These are phyloP conservation scores for Platorchestia sp. DNA, from an alignment of 1,140 invertebrate species.

Conservation along the genomic window DNA sequence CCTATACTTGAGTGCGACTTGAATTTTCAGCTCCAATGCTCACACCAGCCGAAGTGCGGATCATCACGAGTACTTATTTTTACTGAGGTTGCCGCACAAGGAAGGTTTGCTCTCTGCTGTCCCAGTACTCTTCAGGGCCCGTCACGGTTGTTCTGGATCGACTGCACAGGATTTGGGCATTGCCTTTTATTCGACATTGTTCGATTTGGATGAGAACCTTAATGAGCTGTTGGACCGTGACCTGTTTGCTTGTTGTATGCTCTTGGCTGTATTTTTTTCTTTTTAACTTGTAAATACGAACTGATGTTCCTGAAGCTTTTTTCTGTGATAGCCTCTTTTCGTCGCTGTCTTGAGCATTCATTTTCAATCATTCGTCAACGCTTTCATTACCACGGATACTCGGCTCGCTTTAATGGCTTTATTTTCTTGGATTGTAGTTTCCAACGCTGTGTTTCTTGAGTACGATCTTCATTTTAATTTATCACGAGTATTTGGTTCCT, in stretches of 20 bases:
- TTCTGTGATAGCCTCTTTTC: slow-evolving; percentile 47
- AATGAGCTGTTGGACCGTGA: background rate
- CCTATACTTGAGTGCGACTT: background rate
- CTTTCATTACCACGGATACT: background rate
- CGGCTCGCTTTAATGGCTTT: background rate
- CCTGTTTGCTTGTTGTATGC: background rate
- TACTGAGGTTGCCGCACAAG: background rate
- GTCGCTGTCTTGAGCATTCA: background rate
- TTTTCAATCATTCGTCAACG: background rate
- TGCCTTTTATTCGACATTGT: background rate
- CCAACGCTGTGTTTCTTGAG: background rate
- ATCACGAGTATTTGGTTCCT: background rate
- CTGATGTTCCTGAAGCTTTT: slow-evolving; percentile 21
- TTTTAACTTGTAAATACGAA: slow-evolving; percentile 29
- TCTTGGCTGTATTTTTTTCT: slow-evolving; percentile 13
- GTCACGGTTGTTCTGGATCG: background rate
- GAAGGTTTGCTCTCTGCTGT: background rate
- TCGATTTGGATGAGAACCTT: background rate
- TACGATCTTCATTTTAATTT: background rate
- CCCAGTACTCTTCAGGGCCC: background rate
- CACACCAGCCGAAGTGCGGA: background rate
- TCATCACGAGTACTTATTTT: background rate
- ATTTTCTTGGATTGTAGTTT: background rate
- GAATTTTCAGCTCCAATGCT: background rate
- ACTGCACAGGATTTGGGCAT: background rate